Evolutionary conservation across 2,888 invertebrate species (phyloP), one percentile per base, ranked within the genome.

Genomic region (Halictus ligatus): DNA sequence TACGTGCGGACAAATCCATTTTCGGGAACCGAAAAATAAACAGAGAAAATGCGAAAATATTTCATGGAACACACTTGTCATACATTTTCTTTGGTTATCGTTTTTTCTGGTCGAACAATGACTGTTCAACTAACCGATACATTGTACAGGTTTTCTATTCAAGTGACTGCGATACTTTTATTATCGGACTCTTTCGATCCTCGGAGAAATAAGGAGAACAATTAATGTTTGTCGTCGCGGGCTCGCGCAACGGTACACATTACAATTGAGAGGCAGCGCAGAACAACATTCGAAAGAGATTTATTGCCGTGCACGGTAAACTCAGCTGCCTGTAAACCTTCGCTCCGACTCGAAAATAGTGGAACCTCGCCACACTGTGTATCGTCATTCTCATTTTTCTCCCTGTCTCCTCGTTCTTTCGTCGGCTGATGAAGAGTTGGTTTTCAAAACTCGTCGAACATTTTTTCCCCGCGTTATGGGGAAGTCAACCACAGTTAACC

Each of bases 251-350:
- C 35, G 29, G 35, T 48, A 25, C 40, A 58, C 64, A 60, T 69
- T 75, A 78, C 78, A 78, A 83, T 72, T 50, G 83, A 83, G 69
- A 64, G 58, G 75, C 71, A 83, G 18, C 8, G 46, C 25, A 60
- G 50, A 78, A 84, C 69, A 72, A 84, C 69, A 72, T 83, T 78
- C 71, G 75, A 84, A 78, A 64, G 60, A 83, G 83, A 84, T 84
- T 84, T 78, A 72, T 83, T 43, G 76, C 58, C 43, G 21, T 18
- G 21, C 12, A 60, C 60, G 50, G 71, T 29, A 40, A 58, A 60
- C n/a, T 40, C 74, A 18, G 82, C 35, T 77, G 69, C 83, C 74
- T 77, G 83, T 77, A 83, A 84, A 83, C 77, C 83, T 71, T 83
- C 58, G 25, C n/a, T n/a, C 25, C 69, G 35, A 48, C 40, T 83